These are phyloP conservation scores for Apamea crenata DNA, from an alignment of 2,888 invertebrate genomes.

Conservation along the genomic window DNA sequence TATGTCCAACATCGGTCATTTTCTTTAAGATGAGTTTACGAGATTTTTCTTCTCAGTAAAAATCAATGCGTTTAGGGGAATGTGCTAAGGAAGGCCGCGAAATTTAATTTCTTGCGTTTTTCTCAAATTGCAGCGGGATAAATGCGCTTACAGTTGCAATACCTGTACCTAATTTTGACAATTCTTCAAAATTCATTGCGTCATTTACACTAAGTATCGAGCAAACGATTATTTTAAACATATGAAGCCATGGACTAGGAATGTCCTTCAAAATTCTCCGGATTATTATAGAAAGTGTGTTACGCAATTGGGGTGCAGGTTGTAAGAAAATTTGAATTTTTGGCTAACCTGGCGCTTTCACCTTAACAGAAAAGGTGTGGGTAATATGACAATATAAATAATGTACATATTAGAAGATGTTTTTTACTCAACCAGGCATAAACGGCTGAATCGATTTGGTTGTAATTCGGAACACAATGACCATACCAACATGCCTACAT, in stretches of 20 bases:
- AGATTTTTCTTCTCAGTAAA: background rate
- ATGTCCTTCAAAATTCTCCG: background rate
- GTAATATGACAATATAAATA: background rate
- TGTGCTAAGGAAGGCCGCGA: no score
- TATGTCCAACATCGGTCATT: constrained; percentile 27
- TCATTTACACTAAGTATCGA: background rate
- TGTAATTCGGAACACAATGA: background rate
- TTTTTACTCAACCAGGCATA: background rate
- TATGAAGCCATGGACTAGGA: background rate
- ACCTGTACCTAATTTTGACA: background rate
- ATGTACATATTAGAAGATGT: background rate
- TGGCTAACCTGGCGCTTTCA: no score
- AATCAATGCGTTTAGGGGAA: no score
- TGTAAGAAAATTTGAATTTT: no score
- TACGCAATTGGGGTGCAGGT: no score
- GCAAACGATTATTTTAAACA: background rate
- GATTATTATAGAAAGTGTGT: no score
- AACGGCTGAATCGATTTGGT: background rate
- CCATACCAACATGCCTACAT: background rate
- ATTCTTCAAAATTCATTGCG: background rate
- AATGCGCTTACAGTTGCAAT: background rate
- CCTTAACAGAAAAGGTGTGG: background rate
- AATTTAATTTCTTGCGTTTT: no score
- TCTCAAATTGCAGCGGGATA: background rate
- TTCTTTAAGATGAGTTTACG: constrained; percentile 11